Percentiles rank a stretch among this genome's conserved stretches.
These are phyloP conservation scores for Eublepharis macularius DNA, from an alignment of 2,113 vertebrate genomes.

Conservation along the genomic window DNA sequence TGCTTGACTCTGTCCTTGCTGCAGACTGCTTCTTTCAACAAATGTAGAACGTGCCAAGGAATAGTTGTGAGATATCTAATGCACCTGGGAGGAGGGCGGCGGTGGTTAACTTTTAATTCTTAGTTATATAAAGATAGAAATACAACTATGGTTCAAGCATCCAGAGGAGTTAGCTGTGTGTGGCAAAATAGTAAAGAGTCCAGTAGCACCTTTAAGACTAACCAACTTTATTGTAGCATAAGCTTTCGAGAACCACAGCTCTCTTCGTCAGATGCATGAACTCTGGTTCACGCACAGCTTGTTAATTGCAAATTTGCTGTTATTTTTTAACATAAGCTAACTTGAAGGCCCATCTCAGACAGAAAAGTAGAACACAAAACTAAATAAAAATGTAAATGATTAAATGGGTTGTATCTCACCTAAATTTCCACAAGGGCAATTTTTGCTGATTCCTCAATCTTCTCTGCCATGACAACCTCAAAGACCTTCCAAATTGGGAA, in stretches of 20 bases:
- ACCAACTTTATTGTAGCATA: too few relatives aligned
- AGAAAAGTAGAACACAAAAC: not conserved
- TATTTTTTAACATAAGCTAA: not conserved
- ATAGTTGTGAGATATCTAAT: not conserved
- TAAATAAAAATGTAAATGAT: not conserved
- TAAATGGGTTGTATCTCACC: not conserved
- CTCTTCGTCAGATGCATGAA: too few relatives aligned
- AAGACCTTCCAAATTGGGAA: too few relatives aligned
- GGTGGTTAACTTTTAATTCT: not conserved
- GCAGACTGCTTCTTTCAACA: not conserved
- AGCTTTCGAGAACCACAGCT: too few relatives aligned
- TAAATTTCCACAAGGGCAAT: not conserved
- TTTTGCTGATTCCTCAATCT: too few relatives aligned
- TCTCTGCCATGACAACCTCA: too few relatives aligned
- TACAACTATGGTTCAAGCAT: too few relatives aligned
- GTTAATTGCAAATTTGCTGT: not conserved
- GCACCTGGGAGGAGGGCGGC: not conserved
- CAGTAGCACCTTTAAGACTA: too few relatives aligned
- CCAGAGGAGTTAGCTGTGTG: too few relatives aligned
- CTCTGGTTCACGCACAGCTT: not conserved
- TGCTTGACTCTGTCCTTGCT: not conserved
- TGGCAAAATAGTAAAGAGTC: too few relatives aligned
- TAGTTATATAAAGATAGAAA: not conserved
- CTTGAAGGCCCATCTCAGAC: too few relatives aligned
- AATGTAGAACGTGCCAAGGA: not conserved